Percentiles rank a stretch among this genome's conserved stretches.
Conservation (phyloP, 1,140 invertebrate genomes). For the Orius insidiosus region DNA sequence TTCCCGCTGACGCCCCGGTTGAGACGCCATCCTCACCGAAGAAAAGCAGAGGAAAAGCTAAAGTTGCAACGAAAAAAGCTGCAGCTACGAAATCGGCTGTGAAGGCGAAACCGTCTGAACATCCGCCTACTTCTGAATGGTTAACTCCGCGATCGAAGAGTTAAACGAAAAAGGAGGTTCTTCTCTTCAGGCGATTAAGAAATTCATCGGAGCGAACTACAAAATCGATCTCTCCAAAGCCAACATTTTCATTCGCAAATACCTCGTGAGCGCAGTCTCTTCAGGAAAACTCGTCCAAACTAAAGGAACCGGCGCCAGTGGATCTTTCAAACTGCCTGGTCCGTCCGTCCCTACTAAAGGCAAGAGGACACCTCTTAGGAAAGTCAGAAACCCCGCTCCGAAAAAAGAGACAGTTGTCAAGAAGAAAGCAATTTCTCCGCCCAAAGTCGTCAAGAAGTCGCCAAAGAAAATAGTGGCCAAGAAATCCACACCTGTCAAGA, state of each 20-base stretch:
- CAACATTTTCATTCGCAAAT: conserved; percentile 27
- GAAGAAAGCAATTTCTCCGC: conserved; percentile 16
- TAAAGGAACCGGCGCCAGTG: conserved; percentile 29
- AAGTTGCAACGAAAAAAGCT: background rate
- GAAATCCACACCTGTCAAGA: conserved; percentile 16
- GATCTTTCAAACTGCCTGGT: conserved; percentile 27
- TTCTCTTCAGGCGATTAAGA: conserved; percentile 35
- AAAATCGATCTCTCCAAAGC: conserved; percentile 29
- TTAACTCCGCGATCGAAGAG: conserved; percentile 30
- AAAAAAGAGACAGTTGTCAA: conserved; percentile 11
- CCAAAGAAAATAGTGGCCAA: conserved; percentile 8
- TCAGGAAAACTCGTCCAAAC: conserved; percentile 25
- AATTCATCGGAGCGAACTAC: conserved; percentile 31
- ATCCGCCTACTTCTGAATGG: conserved; percentile 26
- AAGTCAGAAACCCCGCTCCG: conserved; percentile 17
- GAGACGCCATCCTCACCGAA: background rate
- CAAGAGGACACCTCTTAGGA: background rate
- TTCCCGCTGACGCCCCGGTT: background rate
- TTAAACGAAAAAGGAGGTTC: conserved; percentile 35
- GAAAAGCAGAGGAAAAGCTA: background rate
- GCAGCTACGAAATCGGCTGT: background rate
- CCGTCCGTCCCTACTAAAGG: conserved; percentile 9
- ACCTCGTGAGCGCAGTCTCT: conserved; percentile 27
- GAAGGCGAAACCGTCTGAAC: conserved; percentile 20
- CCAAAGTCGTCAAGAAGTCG: conserved; percentile 8